Evolutionary conservation across 2,888 invertebrate genomes (phyloP), one percentile per base, ranked within the genome.

Genomic region (Troides oblongomaculatus): DNA sequence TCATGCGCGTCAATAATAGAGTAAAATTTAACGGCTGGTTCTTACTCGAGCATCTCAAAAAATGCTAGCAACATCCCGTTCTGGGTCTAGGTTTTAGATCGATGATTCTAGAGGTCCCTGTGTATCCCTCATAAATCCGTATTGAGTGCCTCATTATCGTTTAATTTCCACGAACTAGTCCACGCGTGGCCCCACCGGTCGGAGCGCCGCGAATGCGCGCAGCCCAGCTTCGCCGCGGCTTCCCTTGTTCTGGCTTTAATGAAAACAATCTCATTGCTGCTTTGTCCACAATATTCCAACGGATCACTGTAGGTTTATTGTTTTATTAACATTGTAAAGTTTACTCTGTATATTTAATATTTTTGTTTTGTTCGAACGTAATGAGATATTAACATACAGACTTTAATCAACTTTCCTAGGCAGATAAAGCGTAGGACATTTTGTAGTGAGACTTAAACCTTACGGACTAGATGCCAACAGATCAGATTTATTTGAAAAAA

Each of bases 121-220:
- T 69, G 64, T 69, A 39, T n/a, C 23, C 2, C 4, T 58, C 53
- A 66, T 62, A 74, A 75, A 76, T 70, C 75, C 77, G 73, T 75
- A 77, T 77, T 67, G 75, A 80, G 82, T 76, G 74, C 71, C 78
- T 84, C 81, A 82, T 84, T 84, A 84, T 81, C 82, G 81, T 82
- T 81, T 80, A 77, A 80, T 78, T 79, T 78, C 73, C 73, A 73
- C 75, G 73, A 63, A 66, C 69, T 46, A 71, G 73, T 74, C 76
- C 74, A 63, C 63, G 71, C 64, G 36, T 66, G 46, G 57, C 61
- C 64, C 58, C n/a, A 21, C 1, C 21, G 21, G 21, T 21, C 25
- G 58, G 58, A 1, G 39, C 10, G 1, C 10, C 39, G 39, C 1
- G 39, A 39, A 39, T 6, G 10, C 39, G 39, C 64, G 25, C 21